Percentiles rank a stretch among this genome's conserved stretches.
phyloP scores from a whole-genome alignment of 2,888 invertebrate species.

The Griposia aprilina region DNA sequence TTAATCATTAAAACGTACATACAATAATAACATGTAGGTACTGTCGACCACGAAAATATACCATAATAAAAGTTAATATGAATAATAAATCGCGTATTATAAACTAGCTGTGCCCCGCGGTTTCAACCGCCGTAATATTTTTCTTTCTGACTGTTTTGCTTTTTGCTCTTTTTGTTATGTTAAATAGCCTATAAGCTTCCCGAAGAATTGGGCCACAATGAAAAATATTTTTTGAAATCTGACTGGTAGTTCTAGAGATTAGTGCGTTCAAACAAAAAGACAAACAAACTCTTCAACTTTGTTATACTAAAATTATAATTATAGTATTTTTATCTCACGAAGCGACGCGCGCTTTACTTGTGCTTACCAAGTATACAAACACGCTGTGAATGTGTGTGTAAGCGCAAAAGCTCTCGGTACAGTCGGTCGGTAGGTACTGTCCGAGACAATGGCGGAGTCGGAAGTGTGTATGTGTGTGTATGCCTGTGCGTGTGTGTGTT shows the following conservation, averaged over 20 bases:
- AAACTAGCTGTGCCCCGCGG: not conserved
- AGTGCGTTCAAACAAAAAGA: not conserved
- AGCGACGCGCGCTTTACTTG: too few species aligned
- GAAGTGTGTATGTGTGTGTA: too few species aligned
- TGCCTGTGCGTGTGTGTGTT: too few species aligned
- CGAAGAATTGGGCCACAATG: not conserved
- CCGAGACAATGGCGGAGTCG: too few species aligned
- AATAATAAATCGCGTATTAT: constrained; percentile 11
- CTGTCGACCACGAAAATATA: constrained; percentile 6
- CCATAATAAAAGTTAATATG: constrained; percentile 21
- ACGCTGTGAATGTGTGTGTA: too few species aligned
- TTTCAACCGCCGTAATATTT: not conserved
- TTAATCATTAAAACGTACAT: constrained; percentile 6
- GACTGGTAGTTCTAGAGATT: not conserved
- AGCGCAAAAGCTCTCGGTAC: too few species aligned
- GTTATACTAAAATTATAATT: too few species aligned
- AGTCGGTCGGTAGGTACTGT: too few species aligned
- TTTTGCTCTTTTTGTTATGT: too few species aligned
- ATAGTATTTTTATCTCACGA: too few species aligned
- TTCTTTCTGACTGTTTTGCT: not conserved
- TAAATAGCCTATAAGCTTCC: not conserved
- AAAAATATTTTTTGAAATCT: not conserved
- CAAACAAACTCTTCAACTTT: not conserved
- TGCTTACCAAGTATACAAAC: too few species aligned
- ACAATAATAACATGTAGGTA: constrained; percentile 19